Evolutionary conservation across 2,888 invertebrate species (phyloP).

Genomic region (Hesperia comma): DNA sequence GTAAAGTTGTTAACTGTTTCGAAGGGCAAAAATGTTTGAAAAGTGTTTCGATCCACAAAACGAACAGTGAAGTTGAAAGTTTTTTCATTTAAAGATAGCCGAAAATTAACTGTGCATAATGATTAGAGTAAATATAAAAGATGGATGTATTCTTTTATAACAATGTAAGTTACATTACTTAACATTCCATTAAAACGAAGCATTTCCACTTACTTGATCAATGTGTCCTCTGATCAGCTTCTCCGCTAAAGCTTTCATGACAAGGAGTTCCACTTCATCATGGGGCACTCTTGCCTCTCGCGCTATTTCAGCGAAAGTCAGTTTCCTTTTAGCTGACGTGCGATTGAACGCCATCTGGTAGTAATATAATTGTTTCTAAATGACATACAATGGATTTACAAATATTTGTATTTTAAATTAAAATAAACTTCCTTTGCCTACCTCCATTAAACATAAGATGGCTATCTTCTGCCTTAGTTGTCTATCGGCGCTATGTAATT

Average conservation of each 20-base stretch:
- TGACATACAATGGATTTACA: no score
- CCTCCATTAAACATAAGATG: conserved; percentile 97
- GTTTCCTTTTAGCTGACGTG: conserved; percentile 92
- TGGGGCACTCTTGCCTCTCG: conserved; percentile 91
- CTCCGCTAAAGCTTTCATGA: conserved; percentile 98
- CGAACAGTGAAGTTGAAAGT: not conserved
- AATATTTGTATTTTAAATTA: not conserved
- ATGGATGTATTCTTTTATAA: no score
- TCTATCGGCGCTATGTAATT: conserved; percentile 91
- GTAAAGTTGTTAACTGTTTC: no score
- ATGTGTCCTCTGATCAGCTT: conserved; percentile 97
- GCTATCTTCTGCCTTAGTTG: conserved; percentile 96
- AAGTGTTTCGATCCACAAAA: not conserved
- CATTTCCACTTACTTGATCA: conserved; percentile 88
- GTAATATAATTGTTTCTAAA: not conserved
- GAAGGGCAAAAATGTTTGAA: no score
- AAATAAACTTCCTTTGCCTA: conserved; percentile 52
- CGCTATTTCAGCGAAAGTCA: conserved; percentile 96
- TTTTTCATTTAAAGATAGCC: not conserved
- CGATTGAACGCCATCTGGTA: conserved; percentile 97
- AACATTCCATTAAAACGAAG: not conserved
- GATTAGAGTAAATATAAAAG: no score
- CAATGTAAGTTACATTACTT: no score
- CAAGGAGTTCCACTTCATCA: conserved; percentile 95
- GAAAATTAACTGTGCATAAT: not conserved